Evolutionary conservation across 2,113 vertebrate species (phyloP), one percentile per base, ranked within the genome.

Genomic region (Gallinago jamesoni): DNA sequence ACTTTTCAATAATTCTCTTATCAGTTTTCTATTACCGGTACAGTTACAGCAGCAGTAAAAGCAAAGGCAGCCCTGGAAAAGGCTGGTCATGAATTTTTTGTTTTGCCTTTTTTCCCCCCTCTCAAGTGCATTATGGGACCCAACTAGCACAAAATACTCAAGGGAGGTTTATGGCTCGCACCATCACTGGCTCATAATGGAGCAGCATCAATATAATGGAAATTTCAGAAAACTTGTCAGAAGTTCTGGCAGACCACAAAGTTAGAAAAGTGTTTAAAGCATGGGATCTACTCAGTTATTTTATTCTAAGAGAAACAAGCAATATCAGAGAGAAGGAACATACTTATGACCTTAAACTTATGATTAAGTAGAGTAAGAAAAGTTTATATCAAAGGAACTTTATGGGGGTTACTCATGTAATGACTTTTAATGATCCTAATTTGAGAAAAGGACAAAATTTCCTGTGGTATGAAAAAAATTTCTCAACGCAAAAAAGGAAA

Each of bases 61-160:
- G 25, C 47, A 81, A 16, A 3, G n/a, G 74, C 52, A 96, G 62
- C 48, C 35, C 66, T 88, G 83, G 11, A 84, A 19, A 76, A 80
- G 31, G 20, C 20, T 53, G 17, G 10, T 14, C 6, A 1, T 35
- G 24, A 55, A 6, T 20, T 77, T 24, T 69, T 59, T 48, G 27
- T 8, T 48, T 37, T 13, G 0, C 5, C 2, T 19, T 47, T 8
- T 1, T 0, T 0, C 7, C 11, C 14, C 6, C 2, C 8, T 9
- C 13, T 56, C 28, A 77, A n/a, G 33, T 64, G n/a, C 1, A 2
- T 35, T 60, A 68, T 11, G 7, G 48, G 35, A 62, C 48, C 68
- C 75, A 28, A 64, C 17, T 53, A 60, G 7, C 43, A 75, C 64
- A 78, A 82, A 95, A 80, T 9, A 76, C 47, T 66, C 30, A 37